Evolutionary conservation across 2,797 vertebrate genomes (phyloP).

Genomic region (Myotis vivesi): DNA sequence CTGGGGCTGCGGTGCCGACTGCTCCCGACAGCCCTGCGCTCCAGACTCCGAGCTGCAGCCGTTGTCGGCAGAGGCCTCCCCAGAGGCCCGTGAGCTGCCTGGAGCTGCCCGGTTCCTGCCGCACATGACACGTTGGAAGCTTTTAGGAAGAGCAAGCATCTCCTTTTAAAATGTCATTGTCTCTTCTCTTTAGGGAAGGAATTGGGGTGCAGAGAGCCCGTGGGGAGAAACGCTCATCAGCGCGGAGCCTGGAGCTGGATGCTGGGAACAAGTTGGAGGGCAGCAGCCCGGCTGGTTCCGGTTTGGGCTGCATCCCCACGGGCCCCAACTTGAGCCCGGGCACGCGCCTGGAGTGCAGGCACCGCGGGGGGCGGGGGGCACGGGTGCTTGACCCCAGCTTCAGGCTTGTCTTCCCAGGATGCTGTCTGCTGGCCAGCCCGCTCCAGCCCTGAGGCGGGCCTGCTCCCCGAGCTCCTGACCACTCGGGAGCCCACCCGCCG

Average conservation of each 20-base stretch:
- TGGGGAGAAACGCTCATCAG: background rate
- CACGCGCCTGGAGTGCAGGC: accelerated
- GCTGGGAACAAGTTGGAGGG: background rate
- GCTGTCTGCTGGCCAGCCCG: background rate
- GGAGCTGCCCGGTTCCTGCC: background rate
- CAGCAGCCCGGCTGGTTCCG: accelerated
- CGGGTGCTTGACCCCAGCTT: too few species aligned
- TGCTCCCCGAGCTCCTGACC: accelerated
- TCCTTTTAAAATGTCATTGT: background rate
- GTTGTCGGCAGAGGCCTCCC: background rate
- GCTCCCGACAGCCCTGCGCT: background rate
- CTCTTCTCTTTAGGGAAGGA: background rate
- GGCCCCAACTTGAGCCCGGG: accelerated
- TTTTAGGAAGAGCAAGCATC: background rate
- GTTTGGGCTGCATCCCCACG: accelerated
- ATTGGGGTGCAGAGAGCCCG: too few species aligned
- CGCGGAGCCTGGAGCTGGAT: accelerated
- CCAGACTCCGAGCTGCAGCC: accelerated
- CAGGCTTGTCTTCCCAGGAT: background rate
- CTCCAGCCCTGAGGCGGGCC: accelerated
- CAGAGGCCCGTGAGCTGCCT: background rate
- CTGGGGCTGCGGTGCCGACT: accelerated
- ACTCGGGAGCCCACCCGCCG: background rate
- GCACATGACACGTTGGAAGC: background rate
- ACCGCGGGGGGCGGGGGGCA: accelerated